Evolutionary conservation across 2,113 vertebrate genomes (phyloP).

Genomic region (Eonycteris spelaea): DNA sequence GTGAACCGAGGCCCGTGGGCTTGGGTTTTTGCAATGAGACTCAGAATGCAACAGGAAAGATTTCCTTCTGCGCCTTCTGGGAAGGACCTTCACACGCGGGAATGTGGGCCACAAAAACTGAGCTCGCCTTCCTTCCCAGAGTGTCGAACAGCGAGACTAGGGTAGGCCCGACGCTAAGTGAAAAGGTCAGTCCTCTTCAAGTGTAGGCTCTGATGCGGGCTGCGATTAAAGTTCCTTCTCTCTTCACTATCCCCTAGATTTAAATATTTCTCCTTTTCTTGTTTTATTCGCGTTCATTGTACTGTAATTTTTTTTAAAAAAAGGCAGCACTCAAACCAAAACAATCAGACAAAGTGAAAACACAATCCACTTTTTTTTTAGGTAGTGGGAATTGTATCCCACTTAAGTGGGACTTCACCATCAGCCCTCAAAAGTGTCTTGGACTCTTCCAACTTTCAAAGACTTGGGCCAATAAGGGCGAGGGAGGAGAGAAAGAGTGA

Average conservation of each 20-base stretch:
- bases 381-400: neutral
- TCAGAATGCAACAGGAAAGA: neutral
- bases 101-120: neutral
- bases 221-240: neutral
- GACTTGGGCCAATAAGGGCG: neutral
- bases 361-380: neutral
- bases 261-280: neutral
- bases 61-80: neutral
- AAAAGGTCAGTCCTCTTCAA: neutral
- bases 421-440: conserved; percentile 50
- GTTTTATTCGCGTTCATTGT: neutral
- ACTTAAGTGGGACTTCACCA: conserved; percentile 14
- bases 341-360: conserved; percentile 34
- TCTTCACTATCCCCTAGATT: neutral
- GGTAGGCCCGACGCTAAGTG: neutral
- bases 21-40: neutral
- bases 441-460: conserved; percentile 63
- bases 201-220: neutral
- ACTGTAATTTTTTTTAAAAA: neutral
- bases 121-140: neutral
- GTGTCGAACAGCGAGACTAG: neutral
- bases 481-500: neutral
- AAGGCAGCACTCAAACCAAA: neutral
- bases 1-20: neutral
- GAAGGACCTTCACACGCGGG: neutral